Base-by-base conservation (phyloP, 2,113 vertebrate species). In the Tragelaphus imberbis region DNA sequence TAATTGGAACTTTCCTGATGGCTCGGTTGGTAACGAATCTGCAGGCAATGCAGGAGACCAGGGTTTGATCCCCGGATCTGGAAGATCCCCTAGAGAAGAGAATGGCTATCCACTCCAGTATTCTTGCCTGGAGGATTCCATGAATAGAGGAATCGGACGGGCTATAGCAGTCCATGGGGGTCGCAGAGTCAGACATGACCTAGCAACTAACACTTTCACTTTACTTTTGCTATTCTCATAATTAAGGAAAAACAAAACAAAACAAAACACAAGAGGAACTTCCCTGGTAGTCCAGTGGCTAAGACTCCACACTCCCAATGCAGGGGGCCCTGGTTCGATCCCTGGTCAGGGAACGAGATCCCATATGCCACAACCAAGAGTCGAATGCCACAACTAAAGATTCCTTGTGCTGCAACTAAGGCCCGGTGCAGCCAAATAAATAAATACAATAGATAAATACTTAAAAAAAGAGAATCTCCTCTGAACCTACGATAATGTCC, bases 101-200 rank as follows among this genome's bases (percentile, higher is more conserved):
- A 75, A 75, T 75, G 71, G 71, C 71, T 75, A 75, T 25, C 36
- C 71, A 75, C 36, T 75, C 21, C 36, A 75, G 36, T 75, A 44
- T 75, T 75, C 71, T 44, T 75, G 36, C 23, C 71, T 27, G 36
- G 71, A 75, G 36, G 25, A 75, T 44, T 27, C 36, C 8, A 25
- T 44, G 21, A 14, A 75, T 23, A 44, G 36, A 75, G 36, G 71
- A 44, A 44, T 44, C 11, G 0, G 71, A 44, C 0, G 1, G 36
- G 36, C 71, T 44, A 44, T 44, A 75, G 71, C 5, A 44, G 71
- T 75, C 21, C 36, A 44, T 75, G 11, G 12, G 11, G 23, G 36
- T 75, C 2, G 0, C 21, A 75, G 36, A 23, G 21, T 25, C 0
- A 1, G 6, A 75, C 36, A 14, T 44, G 71, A 25, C 6, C 23